A percentile compares a stretch with the other conserved stretches of the same genome.
These are phyloP conservation scores for Hippocampus comes DNA, from an alignment of 2,113 vertebrate genomes.

Conservation along the genomic window DNA sequence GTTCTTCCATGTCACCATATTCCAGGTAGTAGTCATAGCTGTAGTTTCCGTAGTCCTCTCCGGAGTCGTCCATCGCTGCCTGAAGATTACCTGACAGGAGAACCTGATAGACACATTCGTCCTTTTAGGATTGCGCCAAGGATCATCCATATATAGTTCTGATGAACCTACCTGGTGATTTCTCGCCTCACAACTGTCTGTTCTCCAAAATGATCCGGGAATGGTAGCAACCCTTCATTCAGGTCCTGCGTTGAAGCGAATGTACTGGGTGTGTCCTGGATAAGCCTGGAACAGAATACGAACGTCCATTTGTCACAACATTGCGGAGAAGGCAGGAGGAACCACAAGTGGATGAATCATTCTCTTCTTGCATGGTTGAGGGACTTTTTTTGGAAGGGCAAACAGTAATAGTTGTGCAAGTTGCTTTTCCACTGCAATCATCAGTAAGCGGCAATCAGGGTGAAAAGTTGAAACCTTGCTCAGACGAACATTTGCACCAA, in stretches of 20 bases:
- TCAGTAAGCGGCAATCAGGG: background rate
- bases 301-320: slow-evolving; percentile 38
- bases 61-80: slow-evolving; percentile 34
- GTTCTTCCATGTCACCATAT: slow-evolving; percentile 58
- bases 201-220: slow-evolving; percentile 15
- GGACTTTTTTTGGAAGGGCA: slow-evolving; percentile 5
- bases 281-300: slow-evolving; percentile 47
- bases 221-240: slow-evolving; percentile 7
- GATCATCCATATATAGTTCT: background rate
- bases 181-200: slow-evolving; percentile 21
- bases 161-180: background rate
- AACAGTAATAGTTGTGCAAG: slow-evolving; percentile 13
- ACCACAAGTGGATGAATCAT: slow-evolving; percentile 22
- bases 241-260: slow-evolving; percentile 33
- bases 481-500: background rate
- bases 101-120: slow-evolving; percentile 7
- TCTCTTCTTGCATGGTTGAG: background rate
- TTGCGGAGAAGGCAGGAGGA: slow-evolving; percentile 11
- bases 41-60: slow-evolving; percentile 62
- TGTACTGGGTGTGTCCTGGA: slow-evolving; percentile 43
- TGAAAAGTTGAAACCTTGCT: background rate
- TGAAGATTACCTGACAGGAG: slow-evolving; percentile 1
- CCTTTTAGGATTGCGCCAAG: background rate
- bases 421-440: slow-evolving; percentile 1
- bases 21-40: slow-evolving; percentile 62